Evolutionary conservation across 2,888 invertebrate species (phyloP).

Genomic region (Dryadula phaetusa): DNA sequence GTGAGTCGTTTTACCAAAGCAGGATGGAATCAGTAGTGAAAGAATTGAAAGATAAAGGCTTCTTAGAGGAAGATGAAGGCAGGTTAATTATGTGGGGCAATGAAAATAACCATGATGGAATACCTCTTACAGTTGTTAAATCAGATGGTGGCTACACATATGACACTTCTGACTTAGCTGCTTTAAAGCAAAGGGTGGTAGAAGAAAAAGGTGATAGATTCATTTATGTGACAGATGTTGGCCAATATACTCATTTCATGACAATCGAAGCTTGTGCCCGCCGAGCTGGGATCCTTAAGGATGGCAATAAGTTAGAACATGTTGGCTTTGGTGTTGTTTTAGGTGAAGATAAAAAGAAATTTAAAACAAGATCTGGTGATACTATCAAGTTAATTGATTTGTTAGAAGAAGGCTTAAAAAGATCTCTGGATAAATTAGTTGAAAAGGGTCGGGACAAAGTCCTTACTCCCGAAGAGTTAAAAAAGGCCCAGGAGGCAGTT

Average conservation of each 20-base stretch:
- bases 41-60: conserved; percentile 87
- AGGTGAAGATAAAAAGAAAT: conserved; percentile 99
- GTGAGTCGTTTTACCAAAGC: conserved; percentile 98
- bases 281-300: conserved; percentile 87
- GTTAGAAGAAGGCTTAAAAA: conserved; percentile 94
- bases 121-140: conserved; percentile 97
- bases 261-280: conserved; percentile 91
- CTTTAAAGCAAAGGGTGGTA: conserved; percentile 91
- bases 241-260: conserved; percentile 91
- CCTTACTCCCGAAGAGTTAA: conserved; percentile 91
- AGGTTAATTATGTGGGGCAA: conserved; percentile 92
- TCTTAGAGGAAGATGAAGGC: conserved; percentile 92
- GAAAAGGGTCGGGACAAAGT: conserved; percentile 95
- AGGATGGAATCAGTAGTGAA: conserved; percentile 93
- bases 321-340: conserved; percentile 98
- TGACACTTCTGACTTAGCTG: conserved; percentile 98
- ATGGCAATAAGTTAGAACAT: conserved; percentile 91
- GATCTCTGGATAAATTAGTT: conserved; percentile 91
- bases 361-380: conserved; percentile 98
- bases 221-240: conserved; percentile 97
- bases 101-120: conserved; percentile 85
- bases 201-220: conserved; percentile 95
- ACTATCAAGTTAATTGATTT: conserved; percentile 94
- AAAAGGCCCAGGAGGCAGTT: conserved; percentile 93
- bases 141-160: conserved; percentile 99